Percentiles rank a stretch among this genome's conserved stretches.
Evolutionary conservation across 2,797 vertebrate genomes (phyloP).

Genomic region (Nannoperca obscura): DNA sequence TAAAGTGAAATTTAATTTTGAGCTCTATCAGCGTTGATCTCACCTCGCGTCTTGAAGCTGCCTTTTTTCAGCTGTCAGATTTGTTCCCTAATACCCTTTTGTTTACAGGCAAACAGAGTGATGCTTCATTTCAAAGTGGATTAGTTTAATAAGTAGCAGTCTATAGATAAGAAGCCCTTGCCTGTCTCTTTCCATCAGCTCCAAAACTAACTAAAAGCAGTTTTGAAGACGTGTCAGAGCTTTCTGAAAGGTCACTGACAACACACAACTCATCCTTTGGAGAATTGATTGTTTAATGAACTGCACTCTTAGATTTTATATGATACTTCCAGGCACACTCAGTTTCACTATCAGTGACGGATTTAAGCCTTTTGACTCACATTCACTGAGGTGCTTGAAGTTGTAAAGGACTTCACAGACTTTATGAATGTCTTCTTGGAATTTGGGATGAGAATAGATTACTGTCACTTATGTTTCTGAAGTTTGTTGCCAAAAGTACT

Average conservation of each 20-base stretch:
- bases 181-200: constrained; percentile 54
- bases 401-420: constrained; percentile 48
- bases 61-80: constrained; percentile 61
- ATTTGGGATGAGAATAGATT: constrained; percentile 31
- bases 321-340: constrained; percentile 46
- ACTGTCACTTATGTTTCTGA: constrained; percentile 17
- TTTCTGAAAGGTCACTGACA: constrained; percentile 71
- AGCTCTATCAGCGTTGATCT: constrained; percentile 61
- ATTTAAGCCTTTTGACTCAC: constrained; percentile 51
- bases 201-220: constrained; percentile 47
- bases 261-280: constrained; percentile 47
- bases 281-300: constrained; percentile 70
- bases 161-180: constrained; percentile 57
- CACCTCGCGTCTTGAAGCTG: constrained; percentile 41
- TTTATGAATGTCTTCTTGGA: constrained; percentile 27
- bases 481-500: not conserved
- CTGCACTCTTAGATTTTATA: constrained; percentile 59
- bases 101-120: constrained; percentile 70
- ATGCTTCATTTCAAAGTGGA: constrained; percentile 74
- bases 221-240: constrained; percentile 54
- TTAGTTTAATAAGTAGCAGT: constrained; percentile 72
- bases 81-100: constrained; percentile 70
- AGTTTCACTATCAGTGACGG: constrained; percentile 52
- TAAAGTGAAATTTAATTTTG: constrained; percentile 62
- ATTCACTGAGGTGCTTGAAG: constrained; percentile 21